Evolutionary conservation across 1,140 invertebrate species (phyloP).

Genomic region (Zaprionus vittiger): DNA sequence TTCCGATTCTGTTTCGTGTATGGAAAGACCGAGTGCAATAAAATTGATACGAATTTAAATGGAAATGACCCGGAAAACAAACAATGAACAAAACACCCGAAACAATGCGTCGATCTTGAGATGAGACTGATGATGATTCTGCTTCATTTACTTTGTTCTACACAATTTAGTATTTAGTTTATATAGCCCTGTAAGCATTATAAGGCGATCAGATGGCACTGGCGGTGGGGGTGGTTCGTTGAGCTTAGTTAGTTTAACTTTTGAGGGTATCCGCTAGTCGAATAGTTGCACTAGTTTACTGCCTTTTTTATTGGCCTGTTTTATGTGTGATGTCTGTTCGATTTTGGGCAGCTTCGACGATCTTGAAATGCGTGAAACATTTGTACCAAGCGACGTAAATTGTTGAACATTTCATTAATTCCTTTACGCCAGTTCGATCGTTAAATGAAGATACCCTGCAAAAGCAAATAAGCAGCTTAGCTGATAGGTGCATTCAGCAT

Average conservation of each 20-base stretch:
- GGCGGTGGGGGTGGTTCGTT: too few species aligned
- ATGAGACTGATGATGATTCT: neutral
- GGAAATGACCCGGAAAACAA: conserved; percentile 62
- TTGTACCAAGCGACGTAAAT: conserved; percentile 13
- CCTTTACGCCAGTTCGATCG: neutral
- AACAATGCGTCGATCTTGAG: conserved; percentile 22
- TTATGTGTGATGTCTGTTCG: conserved; percentile 23
- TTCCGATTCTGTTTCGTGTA: conserved; percentile 45
- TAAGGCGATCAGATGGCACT: neutral
- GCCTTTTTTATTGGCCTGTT: conserved; percentile 14
- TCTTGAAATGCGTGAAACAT: conserved; percentile 19
- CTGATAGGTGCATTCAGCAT: neutral
- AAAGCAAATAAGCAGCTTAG: neutral
- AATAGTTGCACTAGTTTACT: neutral
- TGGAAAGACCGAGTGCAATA: conserved; percentile 60
- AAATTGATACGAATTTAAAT: conserved; percentile 72
- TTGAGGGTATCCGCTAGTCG: conserved; percentile 10
- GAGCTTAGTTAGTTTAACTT: neutral
- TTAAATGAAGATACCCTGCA: conserved; percentile 16
- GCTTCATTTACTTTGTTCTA: neutral
- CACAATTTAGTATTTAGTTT: neutral
- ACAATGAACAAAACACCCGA: conserved; percentile 30
- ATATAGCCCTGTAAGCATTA: neutral
- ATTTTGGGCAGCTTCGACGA: conserved; percentile 27
- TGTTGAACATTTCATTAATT: conserved; percentile 27